These are phyloP conservation scores for Triplophysa yarkandensis DNA, from an alignment of 2,797 vertebrate genomes.

Conservation along the genomic window DNA sequence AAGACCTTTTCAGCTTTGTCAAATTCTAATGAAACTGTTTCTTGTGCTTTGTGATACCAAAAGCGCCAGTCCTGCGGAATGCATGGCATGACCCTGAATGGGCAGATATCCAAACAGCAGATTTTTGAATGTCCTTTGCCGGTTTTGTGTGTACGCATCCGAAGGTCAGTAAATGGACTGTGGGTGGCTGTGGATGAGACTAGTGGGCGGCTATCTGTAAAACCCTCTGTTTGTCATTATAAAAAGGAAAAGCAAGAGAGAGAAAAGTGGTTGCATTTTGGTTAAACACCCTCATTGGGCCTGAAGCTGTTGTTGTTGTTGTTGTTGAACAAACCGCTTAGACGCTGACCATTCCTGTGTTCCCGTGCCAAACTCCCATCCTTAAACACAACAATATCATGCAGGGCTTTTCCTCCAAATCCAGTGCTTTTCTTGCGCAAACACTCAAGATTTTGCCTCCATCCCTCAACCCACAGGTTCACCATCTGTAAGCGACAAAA, in stretches of 20 bases:
- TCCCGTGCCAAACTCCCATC: constrained; percentile 66
- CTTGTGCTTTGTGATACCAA: not conserved
- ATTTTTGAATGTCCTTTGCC: not conserved
- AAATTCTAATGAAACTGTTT: not conserved
- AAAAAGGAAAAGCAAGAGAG: not conserved
- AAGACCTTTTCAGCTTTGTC: no score
- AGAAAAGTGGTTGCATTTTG: constrained; percentile 32
- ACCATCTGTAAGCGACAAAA: constrained; percentile 51
- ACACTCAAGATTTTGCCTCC: constrained; percentile 41
- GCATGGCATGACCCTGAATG: not conserved
- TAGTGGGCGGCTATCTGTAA: constrained; percentile 2
- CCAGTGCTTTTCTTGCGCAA: constrained; percentile 12
- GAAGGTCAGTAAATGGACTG: constrained; percentile 1
- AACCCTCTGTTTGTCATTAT: constrained; percentile 2
- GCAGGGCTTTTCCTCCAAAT: not conserved
- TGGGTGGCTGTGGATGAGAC: not conserved
- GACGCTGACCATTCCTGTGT: constrained; percentile 49
- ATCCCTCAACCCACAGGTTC: constrained; percentile 50
- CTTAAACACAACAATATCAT: not conserved
- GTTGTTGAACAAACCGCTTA: constrained; percentile 45
- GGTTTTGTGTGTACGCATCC: not conserved
- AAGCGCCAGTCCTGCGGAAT: not conserved
- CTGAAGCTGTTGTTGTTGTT: constrained; percentile 44
- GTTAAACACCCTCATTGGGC: constrained; percentile 39
- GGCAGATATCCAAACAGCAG: not conserved